Evolutionary conservation across 2,888 invertebrate genomes (phyloP).

Genomic region (Melinopterus prodromus): DNA sequence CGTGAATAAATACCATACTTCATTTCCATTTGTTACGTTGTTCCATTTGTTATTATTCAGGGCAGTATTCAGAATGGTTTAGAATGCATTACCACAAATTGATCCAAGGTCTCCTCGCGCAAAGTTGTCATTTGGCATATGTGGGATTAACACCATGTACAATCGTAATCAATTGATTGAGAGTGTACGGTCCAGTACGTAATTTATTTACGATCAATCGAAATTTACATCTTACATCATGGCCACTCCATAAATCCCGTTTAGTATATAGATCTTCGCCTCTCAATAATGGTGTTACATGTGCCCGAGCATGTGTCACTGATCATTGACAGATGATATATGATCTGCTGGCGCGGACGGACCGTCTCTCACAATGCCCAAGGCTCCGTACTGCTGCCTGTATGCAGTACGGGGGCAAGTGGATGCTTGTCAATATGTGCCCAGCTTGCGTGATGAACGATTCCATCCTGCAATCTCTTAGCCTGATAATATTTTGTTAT

Average conservation of each 20-base stretch:
- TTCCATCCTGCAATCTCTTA: conserved; percentile 4
- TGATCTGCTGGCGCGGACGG: conserved; percentile 19
- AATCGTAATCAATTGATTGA: background rate
- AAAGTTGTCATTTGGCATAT: no score
- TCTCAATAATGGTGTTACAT: conserved; percentile 24
- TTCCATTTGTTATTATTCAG: no score
- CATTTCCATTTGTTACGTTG: no score
- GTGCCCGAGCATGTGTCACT: conserved; percentile 24
- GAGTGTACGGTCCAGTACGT: background rate
- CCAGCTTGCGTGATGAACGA: background rate
- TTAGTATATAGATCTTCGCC: conserved; percentile 21
- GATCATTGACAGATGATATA: conserved; percentile 23
- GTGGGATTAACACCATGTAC: no score
- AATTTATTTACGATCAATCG: background rate
- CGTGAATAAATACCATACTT: no score
- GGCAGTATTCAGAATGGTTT: no score
- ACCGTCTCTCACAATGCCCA: conserved; percentile 11
- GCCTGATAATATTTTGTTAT: no score
- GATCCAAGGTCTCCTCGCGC: no score
- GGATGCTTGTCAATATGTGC: conserved; percentile 4
- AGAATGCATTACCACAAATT: no score
- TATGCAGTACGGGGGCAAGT: background rate
- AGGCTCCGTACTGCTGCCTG: background rate
- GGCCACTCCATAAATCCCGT: background rate
- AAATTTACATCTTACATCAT: background rate